Conservation (phyloP, 2,888 invertebrate genomes). For the Eucera pruinosa region DNA sequence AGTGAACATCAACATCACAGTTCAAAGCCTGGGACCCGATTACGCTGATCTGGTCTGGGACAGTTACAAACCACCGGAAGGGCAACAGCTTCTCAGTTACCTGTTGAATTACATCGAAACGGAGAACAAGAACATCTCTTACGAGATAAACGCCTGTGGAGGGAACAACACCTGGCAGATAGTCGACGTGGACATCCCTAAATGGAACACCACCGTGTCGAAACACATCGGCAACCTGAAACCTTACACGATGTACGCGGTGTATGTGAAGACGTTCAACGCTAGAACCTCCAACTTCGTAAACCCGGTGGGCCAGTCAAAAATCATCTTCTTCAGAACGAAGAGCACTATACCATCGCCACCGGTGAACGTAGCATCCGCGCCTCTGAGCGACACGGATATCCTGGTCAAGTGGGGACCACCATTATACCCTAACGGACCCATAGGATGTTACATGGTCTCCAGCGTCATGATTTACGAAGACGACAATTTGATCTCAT, state of each 20-base stretch:
- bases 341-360: constrained; percentile 80
- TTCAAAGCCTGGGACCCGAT: constrained; percentile 80
- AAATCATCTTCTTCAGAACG: constrained; percentile 77
- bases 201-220: constrained; percentile 56
- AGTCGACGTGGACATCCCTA: constrained; percentile 77
- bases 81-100: constrained; percentile 86
- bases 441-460: constrained; percentile 86
- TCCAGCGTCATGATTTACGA: constrained; percentile 75
- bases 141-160: constrained; percentile 87
- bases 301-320: constrained; percentile 75
- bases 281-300: constrained; percentile 72
- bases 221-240: constrained; percentile 85
- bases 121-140: constrained; percentile 85
- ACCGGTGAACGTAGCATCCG: constrained; percentile 78
- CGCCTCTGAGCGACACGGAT: constrained; percentile 81
- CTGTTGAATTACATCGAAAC: constrained; percentile 88
- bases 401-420: constrained; percentile 87
- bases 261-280: constrained; percentile 89
- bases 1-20: constrained; percentile 83
- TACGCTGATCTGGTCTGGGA: constrained; percentile 84
- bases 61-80: constrained; percentile 77
- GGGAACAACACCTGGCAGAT: constrained; percentile 83
- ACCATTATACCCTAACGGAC: constrained; percentile 87
- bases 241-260: constrained; percentile 90
- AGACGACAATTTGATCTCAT: constrained; percentile 75